These are phyloP conservation scores for Heliocidaris tuberculata DNA, from an alignment of 35 echinoderm and acorn worm genomes.

Conservation along the genomic window DNA sequence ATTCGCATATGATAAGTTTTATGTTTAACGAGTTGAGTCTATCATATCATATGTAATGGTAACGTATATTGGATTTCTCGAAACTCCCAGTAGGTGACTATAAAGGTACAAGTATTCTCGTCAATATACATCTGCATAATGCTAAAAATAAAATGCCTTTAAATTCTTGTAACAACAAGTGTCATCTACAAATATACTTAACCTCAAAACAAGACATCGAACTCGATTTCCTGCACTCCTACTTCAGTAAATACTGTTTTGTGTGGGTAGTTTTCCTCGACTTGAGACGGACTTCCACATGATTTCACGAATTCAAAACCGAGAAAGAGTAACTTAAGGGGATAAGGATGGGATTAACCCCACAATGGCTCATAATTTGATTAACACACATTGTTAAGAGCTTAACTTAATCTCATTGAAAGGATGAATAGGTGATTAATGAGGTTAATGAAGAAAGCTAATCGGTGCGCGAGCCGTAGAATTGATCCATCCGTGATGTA, in stretches of 20 bases:
- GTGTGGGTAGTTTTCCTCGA: neutral
- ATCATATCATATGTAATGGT: no score
- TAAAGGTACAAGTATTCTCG: no score
- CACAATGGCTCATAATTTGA: neutral
- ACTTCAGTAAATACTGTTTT: neutral
- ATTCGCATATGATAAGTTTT: no score
- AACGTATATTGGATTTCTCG: no score
- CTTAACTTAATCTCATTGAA: neutral
- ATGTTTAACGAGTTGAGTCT: no score
- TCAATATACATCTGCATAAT: no score
- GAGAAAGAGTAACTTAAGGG: neutral
- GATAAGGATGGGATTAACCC: neutral
- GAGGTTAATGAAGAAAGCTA: constrained; percentile 9
- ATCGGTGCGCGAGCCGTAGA: neutral
- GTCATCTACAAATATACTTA: no score
- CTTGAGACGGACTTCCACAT: neutral
- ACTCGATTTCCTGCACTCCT: no score
- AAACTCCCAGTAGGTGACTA: no score
- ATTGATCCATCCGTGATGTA: neutral
- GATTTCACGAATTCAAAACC: neutral
- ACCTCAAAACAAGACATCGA: no score
- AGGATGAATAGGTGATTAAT: constrained; percentile 23
- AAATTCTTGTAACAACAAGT: no score
- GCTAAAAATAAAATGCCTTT: no score
- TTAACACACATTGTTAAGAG: neutral